Percentiles rank a stretch among this genome's conserved stretches.
Evolutionary conservation across 2,113 vertebrate genomes (phyloP).

Genomic region (Hypanus sabinus): DNA sequence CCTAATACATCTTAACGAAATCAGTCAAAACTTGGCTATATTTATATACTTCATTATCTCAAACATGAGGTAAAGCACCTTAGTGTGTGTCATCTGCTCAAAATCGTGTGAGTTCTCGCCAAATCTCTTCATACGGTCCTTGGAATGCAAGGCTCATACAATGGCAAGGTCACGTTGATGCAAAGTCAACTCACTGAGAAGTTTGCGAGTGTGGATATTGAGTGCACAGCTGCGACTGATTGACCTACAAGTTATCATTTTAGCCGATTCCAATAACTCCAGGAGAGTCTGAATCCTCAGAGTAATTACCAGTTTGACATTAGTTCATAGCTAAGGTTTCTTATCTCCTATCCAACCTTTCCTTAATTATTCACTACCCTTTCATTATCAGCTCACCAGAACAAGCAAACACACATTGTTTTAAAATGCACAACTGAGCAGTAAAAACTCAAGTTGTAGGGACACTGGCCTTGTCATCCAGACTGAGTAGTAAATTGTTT

Average conservation of each 20-base stretch:
- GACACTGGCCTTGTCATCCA: not conserved
- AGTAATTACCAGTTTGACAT: constrained; percentile 22
- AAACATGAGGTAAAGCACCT: not conserved
- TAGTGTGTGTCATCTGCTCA: not conserved
- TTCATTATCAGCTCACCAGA: not conserved
- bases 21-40: not conserved
- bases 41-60: too few relatives aligned
- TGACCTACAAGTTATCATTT: not conserved
- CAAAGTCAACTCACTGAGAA: not conserved
- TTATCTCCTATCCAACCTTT: constrained; percentile 6
- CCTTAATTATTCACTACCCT: not conserved
- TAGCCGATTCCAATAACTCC: not conserved
- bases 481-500: not conserved
- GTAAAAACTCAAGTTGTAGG: not conserved
- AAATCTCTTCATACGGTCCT: not conserved
- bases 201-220: not conserved
- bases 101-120: not conserved
- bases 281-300: not conserved
- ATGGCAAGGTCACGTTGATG: not conserved
- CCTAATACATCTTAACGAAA: not conserved
- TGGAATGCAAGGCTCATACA: not conserved
- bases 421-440: not conserved
- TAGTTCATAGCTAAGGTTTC: not conserved
- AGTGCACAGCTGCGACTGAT: not conserved
- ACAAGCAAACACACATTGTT: not conserved